Percentiles rank a stretch among this genome's conserved stretches.
Conservation (phyloP, 1,140 invertebrate genomes). For the Thaumetopoea pityocampa region DNA sequence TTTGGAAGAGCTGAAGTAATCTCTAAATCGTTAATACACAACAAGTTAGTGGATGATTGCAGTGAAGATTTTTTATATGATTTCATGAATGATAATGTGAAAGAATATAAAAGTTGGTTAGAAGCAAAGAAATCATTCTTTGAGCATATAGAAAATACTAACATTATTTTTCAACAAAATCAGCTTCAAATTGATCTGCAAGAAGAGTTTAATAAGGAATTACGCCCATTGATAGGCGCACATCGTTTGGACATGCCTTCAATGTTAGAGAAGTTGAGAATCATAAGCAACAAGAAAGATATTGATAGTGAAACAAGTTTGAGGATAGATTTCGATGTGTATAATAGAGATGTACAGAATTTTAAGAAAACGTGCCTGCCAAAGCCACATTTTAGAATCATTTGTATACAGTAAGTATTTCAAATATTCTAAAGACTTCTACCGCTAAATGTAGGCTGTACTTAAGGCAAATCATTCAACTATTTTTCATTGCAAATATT, state of each 20-base stretch:
- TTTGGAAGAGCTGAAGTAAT: conserved; percentile 52
- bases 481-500: not conserved
- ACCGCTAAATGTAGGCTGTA: no score
- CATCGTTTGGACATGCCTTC: conserved; percentile 46
- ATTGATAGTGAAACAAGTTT: conserved; percentile 28
- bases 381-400: conserved; percentile 55
- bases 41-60: conserved; percentile 21
- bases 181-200: conserved; percentile 1
- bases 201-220: conserved; percentile 13
- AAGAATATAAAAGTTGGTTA: conserved; percentile 42
- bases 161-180: conserved; percentile 29
- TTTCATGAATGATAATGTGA: conserved; percentile 38
- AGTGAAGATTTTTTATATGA: conserved; percentile 44
- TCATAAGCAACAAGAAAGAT: conserved; percentile 39
- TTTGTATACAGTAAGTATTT: conserved; percentile 59
- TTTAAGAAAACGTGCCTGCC: conserved; percentile 58
- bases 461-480: no score
- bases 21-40: conserved; percentile 12
- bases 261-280: conserved; percentile 53
- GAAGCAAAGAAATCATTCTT: conserved; percentile 51
- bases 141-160: conserved; percentile 44
- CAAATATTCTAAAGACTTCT: no score
- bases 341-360: conserved; percentile 58
- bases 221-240: conserved; percentile 44
- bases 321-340: conserved; percentile 62